These are phyloP conservation scores for Carlito syrichta DNA, from an alignment of 2,113 vertebrate genomes.

Conservation along the genomic window DNA sequence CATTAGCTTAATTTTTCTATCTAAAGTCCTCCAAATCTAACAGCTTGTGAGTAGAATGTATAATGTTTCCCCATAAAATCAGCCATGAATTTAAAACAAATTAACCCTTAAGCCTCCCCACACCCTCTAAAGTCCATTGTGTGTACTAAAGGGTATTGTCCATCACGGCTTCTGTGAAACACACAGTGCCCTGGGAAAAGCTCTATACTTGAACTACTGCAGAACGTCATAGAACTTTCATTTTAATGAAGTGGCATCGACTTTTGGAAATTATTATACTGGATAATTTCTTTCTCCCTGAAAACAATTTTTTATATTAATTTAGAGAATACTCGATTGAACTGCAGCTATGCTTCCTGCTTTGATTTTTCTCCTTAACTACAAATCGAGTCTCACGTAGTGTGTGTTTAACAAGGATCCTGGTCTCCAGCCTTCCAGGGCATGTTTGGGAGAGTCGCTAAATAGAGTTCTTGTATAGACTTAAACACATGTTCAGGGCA, in stretches of 20 bases:
- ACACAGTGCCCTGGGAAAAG: not conserved
- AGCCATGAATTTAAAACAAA: conserved; percentile 36
- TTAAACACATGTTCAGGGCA: conserved; percentile 4
- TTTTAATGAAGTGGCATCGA: not conserved
- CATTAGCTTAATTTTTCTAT: not conserved
- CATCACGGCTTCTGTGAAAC: not conserved
- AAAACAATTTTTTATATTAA: not conserved
- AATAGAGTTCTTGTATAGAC: not conserved
- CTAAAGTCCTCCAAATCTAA: not conserved
- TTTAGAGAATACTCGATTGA: not conserved
- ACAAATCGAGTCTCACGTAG: not conserved
- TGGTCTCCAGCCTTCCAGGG: not conserved
- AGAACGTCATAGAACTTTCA: not conserved
- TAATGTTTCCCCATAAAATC: not conserved
- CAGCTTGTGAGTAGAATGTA: not conserved
- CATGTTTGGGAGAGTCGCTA: not conserved
- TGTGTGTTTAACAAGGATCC: not conserved
- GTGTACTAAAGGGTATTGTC: not conserved
- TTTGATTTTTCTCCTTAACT: not conserved
- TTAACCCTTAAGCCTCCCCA: not conserved
- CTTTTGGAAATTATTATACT: not conserved
- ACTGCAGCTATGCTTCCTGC: not conserved
- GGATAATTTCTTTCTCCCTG: not conserved
- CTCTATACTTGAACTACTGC: not conserved
- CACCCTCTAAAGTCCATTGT: not conserved